Evolutionary conservation across 2,113 vertebrate species (phyloP), one percentile per base, ranked within the genome.

Genomic region (Gadus chalcogrammus): DNA sequence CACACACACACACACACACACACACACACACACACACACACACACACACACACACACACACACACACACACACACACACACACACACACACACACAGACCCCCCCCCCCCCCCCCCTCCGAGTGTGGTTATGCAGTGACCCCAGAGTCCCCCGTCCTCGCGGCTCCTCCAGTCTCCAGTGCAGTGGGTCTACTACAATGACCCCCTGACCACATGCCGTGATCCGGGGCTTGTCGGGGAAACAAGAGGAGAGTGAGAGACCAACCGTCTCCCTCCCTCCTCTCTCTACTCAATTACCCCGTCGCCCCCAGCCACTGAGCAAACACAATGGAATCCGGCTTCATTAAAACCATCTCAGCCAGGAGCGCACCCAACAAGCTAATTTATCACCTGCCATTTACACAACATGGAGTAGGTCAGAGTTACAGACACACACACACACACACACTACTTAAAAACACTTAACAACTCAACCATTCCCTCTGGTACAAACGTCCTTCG

Each of bases 281-380:
- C 42, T 11, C 94, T 96, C 93, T 95, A 91, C 94, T 93, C 95
- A 95, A 97, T 99, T 95, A 97, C 93, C 93, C 91, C 84, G 79
- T 87, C 84, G 90, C 89, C 92, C 73, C 92, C 85, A 70, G 93
- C 93, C 93, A 91, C 82, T 82, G 89, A 93, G 92, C 93, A 93
- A 77, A 85, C 88, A 98, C 95, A 98, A 97, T 92, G 90, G 82
- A 65, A 92, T 94, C 94, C 88, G 85, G 93, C 93, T 94, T 96
- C 95, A 96, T 95, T 96, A 96, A 95, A 89, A 94, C 91, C 91
- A 94, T 93, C 93, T 91, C 82, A 92, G 90, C 91, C 90, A 78
- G 91, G 93, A 81, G 79, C 22, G 85, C 87, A 91, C 92, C 91
- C 92, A 95, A 94, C 93, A 92, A 88, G 94, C 95, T 94, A 96